Evolutionary conservation across 2,797 vertebrate genomes (phyloP).

Genomic region (Enteromius trimaculatus): DNA sequence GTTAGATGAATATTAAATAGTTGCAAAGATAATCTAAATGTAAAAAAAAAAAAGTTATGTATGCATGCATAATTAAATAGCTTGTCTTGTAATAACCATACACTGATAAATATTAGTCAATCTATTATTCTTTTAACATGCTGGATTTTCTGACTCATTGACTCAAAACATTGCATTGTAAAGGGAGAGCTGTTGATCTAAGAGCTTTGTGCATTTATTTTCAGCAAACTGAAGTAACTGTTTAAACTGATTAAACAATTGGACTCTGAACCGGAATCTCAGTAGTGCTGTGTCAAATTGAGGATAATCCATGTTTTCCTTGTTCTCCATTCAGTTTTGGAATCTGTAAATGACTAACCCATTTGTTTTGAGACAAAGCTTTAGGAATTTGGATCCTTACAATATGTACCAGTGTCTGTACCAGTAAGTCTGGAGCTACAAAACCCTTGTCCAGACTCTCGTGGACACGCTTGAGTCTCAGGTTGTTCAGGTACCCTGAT

Average conservation of each 20-base stretch:
- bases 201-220: background rate
- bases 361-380: slow-evolving; percentile 43
- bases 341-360: slow-evolving; percentile 35
- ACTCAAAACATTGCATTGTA: background rate
- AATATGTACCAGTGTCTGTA: background rate
- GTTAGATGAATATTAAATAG: too few relatives aligned
- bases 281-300: slow-evolving; percentile 2
- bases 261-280: slow-evolving; percentile 39
- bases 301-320: slow-evolving; percentile 38
- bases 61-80: background rate
- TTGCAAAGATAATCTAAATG: background rate
- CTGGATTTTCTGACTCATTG: background rate
- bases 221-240: background rate
- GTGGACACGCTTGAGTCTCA: background rate
- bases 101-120: background rate
- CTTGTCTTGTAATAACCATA: background rate
- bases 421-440: background rate
- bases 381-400: slow-evolving; percentile 13
- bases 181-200: background rate
- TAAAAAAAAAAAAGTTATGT: background rate
- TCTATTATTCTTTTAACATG: background rate
- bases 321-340: background rate
- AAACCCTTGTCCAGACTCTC: background rate
- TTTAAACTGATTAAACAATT: slow-evolving; percentile 13
- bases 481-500: background rate